Evolutionary conservation across 1,140 invertebrate genomes (phyloP), one percentile per base, ranked within the genome.

Genomic region (Carposina sasakii): DNA sequence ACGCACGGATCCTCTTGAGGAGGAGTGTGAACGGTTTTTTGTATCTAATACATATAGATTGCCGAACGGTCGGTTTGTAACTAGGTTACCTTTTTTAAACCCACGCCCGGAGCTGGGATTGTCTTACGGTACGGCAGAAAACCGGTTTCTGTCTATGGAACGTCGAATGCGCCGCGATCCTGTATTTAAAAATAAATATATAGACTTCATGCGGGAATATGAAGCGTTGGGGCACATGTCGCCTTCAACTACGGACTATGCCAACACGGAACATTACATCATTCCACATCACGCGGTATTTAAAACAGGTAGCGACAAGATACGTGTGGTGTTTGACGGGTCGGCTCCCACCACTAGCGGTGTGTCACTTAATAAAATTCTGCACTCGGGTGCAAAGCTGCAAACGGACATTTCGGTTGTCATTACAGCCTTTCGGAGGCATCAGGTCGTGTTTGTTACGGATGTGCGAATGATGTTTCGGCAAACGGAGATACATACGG

Each of bases 391-490:
- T 19, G n/a, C 15, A 33, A 16, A 21, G 19, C 33, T 83, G 2
- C 76, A 85, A 43, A 45, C 68, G 15, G 74, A 85, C 26, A 46
- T 86, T 20, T 64, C 73, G 41, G 34, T 54, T 9, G 60, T 83
- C 13, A n/a, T 86, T 5, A 10, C 75, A 0, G 48, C 69, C n/a
- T 87, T 87, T 57, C 49, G 84, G 13, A 49, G 36, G 4, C 63
- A 71, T 41, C 26, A 41, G 13, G 44, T 75, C 26, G 54, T 52
- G 9, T 52, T 85, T 13, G 55, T 49, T 5, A 63, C 59, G 16
- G 79, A 86, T 37, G 64, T 85, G 30, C 50, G 48, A 28, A 77
- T 75, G 58, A 85, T 85, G 78, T 87, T 76, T 46, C 50, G 75
- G 9, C n/a, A n/a, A n/a, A n/a, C n/a, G n/a, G n/a, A n/a, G n/a